phyloP scores from a whole-genome alignment of 1,140 invertebrate species.

The Paraescarpia echinospica region DNA sequence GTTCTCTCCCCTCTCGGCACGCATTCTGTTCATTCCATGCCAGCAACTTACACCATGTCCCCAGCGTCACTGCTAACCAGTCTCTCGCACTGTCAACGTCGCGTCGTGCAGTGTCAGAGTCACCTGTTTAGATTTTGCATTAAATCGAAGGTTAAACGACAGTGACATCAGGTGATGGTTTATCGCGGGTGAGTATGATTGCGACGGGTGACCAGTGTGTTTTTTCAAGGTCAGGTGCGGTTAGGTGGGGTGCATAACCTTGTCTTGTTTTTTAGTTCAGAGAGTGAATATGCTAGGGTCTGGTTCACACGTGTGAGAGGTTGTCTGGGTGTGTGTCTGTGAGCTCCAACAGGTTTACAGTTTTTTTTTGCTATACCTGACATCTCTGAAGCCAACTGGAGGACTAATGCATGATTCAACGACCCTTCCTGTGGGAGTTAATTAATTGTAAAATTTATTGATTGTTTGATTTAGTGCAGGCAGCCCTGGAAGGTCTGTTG shows the following conservation, averaged over 20 bases:
- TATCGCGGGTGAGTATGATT: neutral
- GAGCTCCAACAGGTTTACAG: too few relatives aligned
- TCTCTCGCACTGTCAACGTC: neutral
- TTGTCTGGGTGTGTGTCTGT: conserved; percentile 8
- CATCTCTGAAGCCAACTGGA: neutral
- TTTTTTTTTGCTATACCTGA: too few relatives aligned
- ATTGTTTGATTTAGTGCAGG: too few relatives aligned
- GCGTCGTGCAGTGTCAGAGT: neutral
- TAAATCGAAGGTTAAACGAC: neutral
- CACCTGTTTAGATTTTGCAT: neutral
- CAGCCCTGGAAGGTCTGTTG: neutral
- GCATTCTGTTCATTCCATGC: neutral
- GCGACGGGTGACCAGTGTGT: neutral
- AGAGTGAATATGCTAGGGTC: neutral
- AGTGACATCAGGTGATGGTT: neutral
- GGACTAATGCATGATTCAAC: too few relatives aligned
- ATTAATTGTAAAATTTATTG: too few relatives aligned
- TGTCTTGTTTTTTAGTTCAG: neutral
- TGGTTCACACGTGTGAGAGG: neutral
- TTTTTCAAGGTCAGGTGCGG: neutral
- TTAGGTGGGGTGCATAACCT: neutral
- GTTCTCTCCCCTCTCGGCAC: neutral
- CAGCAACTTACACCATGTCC: neutral
- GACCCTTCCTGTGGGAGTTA: too few relatives aligned
- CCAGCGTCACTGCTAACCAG: neutral